These are phyloP conservation scores for Pollimyrus isidori DNA, from an alignment of 2,113 vertebrate species.

Conservation along the genomic window DNA sequence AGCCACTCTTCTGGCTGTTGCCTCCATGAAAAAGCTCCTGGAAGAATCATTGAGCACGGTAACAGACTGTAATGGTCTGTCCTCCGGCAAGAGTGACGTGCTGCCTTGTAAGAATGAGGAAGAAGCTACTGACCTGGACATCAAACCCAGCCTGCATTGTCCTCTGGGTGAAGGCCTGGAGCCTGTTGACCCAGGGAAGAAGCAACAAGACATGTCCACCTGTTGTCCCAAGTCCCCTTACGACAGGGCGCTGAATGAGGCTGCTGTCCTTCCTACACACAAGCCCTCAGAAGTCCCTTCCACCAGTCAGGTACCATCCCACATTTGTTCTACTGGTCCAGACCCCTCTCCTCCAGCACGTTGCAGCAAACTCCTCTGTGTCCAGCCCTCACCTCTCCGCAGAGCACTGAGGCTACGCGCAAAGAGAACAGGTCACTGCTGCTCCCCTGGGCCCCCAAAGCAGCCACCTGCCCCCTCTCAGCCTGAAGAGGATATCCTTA, in stretches of 20 bases:
- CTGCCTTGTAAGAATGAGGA: constrained; percentile 26
- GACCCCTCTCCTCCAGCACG: background rate
- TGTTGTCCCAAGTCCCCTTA: constrained; percentile 31
- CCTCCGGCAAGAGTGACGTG: constrained; percentile 29
- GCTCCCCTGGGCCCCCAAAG: constrained; percentile 31
- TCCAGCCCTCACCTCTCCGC: background rate
- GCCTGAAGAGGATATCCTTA: constrained; percentile 53
- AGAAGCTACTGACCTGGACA: constrained; percentile 24
- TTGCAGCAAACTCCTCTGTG: background rate
- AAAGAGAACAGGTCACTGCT: constrained; percentile 23
- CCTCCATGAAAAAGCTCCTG: constrained; percentile 65
- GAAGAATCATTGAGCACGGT: constrained; percentile 60
- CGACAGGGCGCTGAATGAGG: constrained; percentile 23
- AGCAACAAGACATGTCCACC: constrained; percentile 21
- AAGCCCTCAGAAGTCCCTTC: background rate
- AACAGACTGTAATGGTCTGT: constrained; percentile 28
- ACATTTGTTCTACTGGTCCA: constrained; percentile 11
- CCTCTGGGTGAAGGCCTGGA: constrained; percentile 19
- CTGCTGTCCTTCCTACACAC: constrained; percentile 4
- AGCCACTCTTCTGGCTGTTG: constrained; percentile 60
- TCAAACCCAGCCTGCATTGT: constrained; percentile 31
- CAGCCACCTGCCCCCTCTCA: constrained; percentile 37
- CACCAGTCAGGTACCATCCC: constrained; percentile 18
- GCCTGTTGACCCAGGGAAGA: background rate
- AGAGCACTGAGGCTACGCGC: constrained; percentile 25